phyloP scores from a whole-genome alignment of 2,888 invertebrate species.

The Odontomyia ornata region DNA sequence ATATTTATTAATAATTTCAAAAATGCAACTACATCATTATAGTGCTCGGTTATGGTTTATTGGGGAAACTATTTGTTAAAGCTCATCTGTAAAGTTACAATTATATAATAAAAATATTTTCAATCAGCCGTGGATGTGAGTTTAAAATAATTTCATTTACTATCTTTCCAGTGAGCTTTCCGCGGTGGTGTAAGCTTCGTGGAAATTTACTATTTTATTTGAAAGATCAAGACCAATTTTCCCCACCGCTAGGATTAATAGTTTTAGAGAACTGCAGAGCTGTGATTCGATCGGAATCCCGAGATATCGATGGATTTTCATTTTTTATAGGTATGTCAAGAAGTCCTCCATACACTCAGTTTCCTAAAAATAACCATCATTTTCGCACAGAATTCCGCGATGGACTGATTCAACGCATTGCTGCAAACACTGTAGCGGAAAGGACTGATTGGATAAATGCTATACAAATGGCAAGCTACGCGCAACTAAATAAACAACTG shows the following conservation, averaged over 20 bases:
- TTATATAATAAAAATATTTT: not conserved
- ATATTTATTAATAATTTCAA: not conserved
- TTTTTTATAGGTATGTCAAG: slow-evolving; percentile 77
- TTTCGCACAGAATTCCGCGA: slow-evolving; percentile 78
- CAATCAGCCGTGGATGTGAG: too few relatives aligned
- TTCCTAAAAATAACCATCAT: slow-evolving; percentile 17
- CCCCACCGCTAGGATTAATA: slow-evolving; percentile 86
- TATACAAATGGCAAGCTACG: slow-evolving; percentile 85
- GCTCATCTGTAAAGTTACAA: too few relatives aligned
- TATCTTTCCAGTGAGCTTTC: slow-evolving; percentile 73
- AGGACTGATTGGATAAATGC: slow-evolving; percentile 87
- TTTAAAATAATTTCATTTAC: not conserved
- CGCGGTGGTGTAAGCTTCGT: slow-evolving; percentile 89
- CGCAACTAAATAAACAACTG: slow-evolving; percentile 80
- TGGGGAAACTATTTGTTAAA: not conserved
- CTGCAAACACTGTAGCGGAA: slow-evolving; percentile 81
- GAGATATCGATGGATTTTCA: slow-evolving; percentile 76
- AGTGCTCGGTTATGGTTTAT: not conserved
- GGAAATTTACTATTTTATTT: slow-evolving; percentile 95
- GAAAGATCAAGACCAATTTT: slow-evolving; percentile 87
- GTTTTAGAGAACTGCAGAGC: slow-evolving; percentile 89
- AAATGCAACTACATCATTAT: not conserved
- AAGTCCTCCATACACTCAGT: too few relatives aligned
- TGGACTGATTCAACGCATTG: slow-evolving; percentile 82
- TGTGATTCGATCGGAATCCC: slow-evolving; percentile 68